Percentiles rank a stretch among this genome's conserved stretches.
Evolutionary conservation across 2,888 invertebrate species (phyloP).

Genomic region (Dione vanillae): DNA sequence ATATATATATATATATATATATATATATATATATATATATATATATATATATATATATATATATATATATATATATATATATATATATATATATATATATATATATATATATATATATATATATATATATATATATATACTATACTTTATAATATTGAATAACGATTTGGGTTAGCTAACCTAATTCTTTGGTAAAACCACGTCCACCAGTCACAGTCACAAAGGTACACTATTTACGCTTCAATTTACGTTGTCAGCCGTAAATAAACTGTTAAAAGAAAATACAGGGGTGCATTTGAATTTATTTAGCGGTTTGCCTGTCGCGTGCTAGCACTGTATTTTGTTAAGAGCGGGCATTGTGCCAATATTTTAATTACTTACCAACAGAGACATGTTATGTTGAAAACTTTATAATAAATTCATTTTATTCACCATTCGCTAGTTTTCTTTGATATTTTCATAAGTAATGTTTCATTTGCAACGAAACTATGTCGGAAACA

Average conservation of each 20-base stretch:
- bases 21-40: too few relatives aligned
- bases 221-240: slow-evolving; percentile 48
- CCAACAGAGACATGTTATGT: slow-evolving; percentile 23
- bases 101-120: too few relatives aligned
- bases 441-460: neutral
- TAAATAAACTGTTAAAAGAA: slow-evolving; percentile 49
- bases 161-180: neutral
- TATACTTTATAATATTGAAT: too few relatives aligned
- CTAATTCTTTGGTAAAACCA: slow-evolving; percentile 20
- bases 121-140: too few relatives aligned
- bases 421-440: neutral
- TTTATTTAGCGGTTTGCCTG: slow-evolving; percentile 47
- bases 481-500: neutral
- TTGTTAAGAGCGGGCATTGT: slow-evolving; percentile 40
- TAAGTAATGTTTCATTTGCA: neutral
- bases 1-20: too few relatives aligned
- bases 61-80: too few relatives aligned
- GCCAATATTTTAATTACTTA: slow-evolving; percentile 48
- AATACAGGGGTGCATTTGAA: slow-evolving; percentile 46
- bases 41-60: too few relatives aligned
- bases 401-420: slow-evolving; percentile 30
- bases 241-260: slow-evolving; percentile 49
- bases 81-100: too few relatives aligned
- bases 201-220: slow-evolving; percentile 27
- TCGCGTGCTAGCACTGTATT: slow-evolving; percentile 40